Percentiles rank a stretch among this genome's conserved stretches.
These are phyloP conservation scores for Melinaea marsaeus DNA, from an alignment of 2,888 invertebrate species.

Conservation along the genomic window DNA sequence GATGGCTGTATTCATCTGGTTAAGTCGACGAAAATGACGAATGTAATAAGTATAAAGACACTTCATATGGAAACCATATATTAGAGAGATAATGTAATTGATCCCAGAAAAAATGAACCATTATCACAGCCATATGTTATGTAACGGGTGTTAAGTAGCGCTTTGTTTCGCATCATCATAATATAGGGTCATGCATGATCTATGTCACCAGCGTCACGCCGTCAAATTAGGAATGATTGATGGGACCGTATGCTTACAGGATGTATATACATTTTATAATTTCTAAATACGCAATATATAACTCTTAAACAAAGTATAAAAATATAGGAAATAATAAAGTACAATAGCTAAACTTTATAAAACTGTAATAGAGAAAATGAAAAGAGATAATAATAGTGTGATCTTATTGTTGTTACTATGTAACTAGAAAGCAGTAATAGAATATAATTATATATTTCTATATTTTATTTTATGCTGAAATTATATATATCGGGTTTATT, in stretches of 20 bases:
- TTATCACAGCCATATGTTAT: slow-evolving; percentile 13
- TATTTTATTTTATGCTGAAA: neutral
- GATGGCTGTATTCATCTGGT: neutral
- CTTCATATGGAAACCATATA: no score
- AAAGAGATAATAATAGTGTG: neutral
- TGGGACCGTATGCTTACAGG: slow-evolving; percentile 30
- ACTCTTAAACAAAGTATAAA: neutral
- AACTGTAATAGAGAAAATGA: neutral
- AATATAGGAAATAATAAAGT: neutral
- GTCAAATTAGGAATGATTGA: slow-evolving; percentile 56
- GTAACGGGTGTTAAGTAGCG: slow-evolving; percentile 23
- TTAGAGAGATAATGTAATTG: neutral
- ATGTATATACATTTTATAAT: slow-evolving; percentile 10
- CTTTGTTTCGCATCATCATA: slow-evolving; percentile 29
- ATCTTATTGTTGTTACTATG: neutral
- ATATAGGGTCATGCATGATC: slow-evolving; percentile 24
- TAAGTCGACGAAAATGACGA: no score
- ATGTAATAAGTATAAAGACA: no score
- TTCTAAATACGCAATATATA: no score
- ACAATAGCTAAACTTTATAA: neutral
- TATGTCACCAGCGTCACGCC: slow-evolving; percentile 29
- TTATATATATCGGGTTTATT: neutral
- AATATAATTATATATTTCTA: neutral
- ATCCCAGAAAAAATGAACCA: neutral
- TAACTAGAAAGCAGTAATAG: no score